Percentiles rank a stretch among this genome's conserved stretches.
These are phyloP conservation scores for Trissolcus japonicus DNA, from an alignment of 2,888 invertebrate species.

Conservation along the genomic window DNA sequence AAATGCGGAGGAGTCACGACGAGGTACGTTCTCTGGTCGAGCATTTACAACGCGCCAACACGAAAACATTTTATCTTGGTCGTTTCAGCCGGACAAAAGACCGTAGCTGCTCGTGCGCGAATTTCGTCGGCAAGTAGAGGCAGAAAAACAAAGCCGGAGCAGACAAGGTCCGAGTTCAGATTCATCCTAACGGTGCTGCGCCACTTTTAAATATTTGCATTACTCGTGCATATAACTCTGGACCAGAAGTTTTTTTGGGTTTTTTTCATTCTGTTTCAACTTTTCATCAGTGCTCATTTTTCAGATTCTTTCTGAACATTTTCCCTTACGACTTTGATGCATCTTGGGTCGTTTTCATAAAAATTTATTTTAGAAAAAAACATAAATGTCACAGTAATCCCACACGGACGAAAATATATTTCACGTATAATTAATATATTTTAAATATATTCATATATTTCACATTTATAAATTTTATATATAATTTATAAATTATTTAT, in stretches of 20 bases:
- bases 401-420: too few species aligned
- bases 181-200: conserved; percentile 28
- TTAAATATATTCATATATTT: too few species aligned
- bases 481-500: too few species aligned
- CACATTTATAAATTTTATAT: too few species aligned
- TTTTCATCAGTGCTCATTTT: background rate
- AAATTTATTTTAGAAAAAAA: too few species aligned
- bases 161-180: conserved; percentile 44
- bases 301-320: too few species aligned
- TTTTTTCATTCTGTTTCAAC: background rate
- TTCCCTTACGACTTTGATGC: too few species aligned
- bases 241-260: background rate
- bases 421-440: too few species aligned
- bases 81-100: conserved; percentile 59
- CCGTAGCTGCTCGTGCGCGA: conserved; percentile 52
- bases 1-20: conserved; percentile 33
- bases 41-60: conserved; percentile 52
- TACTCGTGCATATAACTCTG: background rate
- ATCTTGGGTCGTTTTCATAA: too few species aligned
- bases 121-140: conserved; percentile 62
- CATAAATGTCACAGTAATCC: too few species aligned
- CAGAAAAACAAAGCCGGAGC: conserved; percentile 63
- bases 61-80: conserved; percentile 52
- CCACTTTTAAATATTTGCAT: conserved; percentile 41
- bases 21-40: background rate